Conservation (phyloP, 2,888 invertebrate genomes). For the Melanophora roralis region DNA sequence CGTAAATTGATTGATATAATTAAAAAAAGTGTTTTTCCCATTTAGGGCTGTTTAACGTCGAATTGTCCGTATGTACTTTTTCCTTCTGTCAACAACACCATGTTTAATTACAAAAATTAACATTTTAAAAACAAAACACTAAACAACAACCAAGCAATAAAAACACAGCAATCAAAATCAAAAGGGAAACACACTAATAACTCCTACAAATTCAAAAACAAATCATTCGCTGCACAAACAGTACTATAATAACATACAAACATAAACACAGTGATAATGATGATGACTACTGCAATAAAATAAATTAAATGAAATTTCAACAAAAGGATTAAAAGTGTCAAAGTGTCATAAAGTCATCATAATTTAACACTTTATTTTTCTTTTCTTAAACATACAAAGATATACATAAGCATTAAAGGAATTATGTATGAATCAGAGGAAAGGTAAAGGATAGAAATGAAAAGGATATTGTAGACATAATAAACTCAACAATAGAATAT, state of each 20-base stretch:
- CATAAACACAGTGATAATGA: slow-evolving; percentile 24
- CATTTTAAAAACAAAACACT: background rate
- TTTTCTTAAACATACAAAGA: slow-evolving; percentile 27
- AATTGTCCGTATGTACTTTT: no score
- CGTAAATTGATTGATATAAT: no score
- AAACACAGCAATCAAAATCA: background rate
- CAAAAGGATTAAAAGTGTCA: slow-evolving; percentile 68
- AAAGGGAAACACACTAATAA: background rate
- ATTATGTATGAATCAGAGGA: background rate
- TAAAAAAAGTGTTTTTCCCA: no score
- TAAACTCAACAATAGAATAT: slow-evolving; percentile 53
- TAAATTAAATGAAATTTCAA: slow-evolving; percentile 51
- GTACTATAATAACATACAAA: slow-evolving; percentile 28
- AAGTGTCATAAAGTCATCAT: slow-evolving; percentile 71
- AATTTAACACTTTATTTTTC: slow-evolving; percentile 54
- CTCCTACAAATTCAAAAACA: slow-evolving; percentile 18
- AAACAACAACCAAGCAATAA: slow-evolving; percentile 6
- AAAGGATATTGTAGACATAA: slow-evolving; percentile 39
- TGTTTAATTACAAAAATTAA: slow-evolving; percentile 19
- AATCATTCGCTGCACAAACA: slow-evolving; percentile 4
- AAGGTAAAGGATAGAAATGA: slow-evolving; percentile 20
- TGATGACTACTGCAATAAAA: slow-evolving; percentile 34
- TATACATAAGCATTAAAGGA: slow-evolving; percentile 38
- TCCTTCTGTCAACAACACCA: background rate
- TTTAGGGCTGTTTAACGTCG: no score